A percentile compares a stretch with the other conserved stretches of the same genome.
phyloP scores from a whole-genome alignment of 2,888 invertebrate species.

The Scaptomyza caliginosa region DNA sequence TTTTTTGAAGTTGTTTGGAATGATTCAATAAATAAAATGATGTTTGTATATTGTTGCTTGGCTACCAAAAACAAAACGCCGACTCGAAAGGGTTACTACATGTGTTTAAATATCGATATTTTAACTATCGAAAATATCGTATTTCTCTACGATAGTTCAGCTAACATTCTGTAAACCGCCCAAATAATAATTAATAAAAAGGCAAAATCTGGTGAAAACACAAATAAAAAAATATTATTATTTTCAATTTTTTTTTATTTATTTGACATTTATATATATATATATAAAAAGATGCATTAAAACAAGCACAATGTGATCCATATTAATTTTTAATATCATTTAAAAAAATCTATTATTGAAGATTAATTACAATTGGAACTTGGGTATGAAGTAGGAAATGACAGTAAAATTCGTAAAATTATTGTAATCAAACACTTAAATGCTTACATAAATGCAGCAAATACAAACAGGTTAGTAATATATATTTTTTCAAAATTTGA shows the following conservation, averaged over 20 bases:
- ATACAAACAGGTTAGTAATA: constrained; percentile 51
- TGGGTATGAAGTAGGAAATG: constrained; percentile 53
- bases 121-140: constrained; percentile 19
- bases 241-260: neutral
- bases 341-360: constrained; percentile 52
- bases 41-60: constrained; percentile 28
- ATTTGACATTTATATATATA: neutral
- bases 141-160: too few species aligned
- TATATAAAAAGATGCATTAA: neutral
- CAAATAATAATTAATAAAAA: too few species aligned
- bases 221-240: neutral
- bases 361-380: constrained; percentile 69
- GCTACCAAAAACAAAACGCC: constrained; percentile 48
- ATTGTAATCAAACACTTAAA: constrained; percentile 52
- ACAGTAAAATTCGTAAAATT: constrained; percentile 50
- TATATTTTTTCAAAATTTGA: constrained; percentile 54
- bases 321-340: constrained; percentile 18
- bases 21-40: constrained; percentile 33
- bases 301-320: neutral
- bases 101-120: constrained; percentile 38
- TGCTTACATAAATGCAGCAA: constrained; percentile 48
- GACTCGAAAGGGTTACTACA: constrained; percentile 30
- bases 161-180: too few species aligned
- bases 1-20: constrained; percentile 27
- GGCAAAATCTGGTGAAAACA: neutral